Conservation (phyloP, 2,797 vertebrate species). For the Martes flavigula region DNA sequence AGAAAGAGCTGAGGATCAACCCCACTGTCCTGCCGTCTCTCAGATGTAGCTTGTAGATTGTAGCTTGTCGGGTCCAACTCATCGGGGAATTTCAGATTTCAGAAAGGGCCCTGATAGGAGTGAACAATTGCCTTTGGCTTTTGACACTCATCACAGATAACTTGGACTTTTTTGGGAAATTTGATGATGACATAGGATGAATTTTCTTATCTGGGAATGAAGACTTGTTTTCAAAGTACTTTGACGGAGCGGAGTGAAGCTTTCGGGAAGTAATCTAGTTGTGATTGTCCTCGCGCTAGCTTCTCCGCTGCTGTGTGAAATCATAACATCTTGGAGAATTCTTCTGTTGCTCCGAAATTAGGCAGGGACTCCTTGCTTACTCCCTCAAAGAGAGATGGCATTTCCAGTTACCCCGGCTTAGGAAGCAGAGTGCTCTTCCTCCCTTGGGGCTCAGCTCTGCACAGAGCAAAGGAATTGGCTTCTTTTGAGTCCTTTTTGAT, state of each 20-base stretch:
- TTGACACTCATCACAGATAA: neutral
- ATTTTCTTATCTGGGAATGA: neutral
- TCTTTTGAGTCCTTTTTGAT: neutral
- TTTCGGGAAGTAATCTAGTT: neutral
- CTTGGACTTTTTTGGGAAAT: conserved; percentile 37
- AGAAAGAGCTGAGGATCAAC: neutral
- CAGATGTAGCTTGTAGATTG: neutral
- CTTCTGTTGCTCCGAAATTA: neutral
- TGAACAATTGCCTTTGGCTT: neutral
- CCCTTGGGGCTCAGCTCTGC: neutral
- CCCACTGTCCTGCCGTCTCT: accelerated
- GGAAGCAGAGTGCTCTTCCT: neutral
- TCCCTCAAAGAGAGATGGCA: neutral
- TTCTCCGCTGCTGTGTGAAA: neutral
- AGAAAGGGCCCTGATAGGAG: neutral
- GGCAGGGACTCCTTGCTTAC: neutral
- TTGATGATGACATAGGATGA: neutral
- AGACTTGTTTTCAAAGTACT: neutral
- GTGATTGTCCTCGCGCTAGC: neutral
- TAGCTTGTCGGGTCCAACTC: neutral
- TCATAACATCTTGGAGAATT: neutral
- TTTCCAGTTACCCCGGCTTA: conserved; percentile 24
- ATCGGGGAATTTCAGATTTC: neutral
- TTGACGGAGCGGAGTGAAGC: neutral
- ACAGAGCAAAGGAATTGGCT: neutral